A percentile compares a stretch with the other conserved stretches of the same genome.
Conservation (phyloP, 2,888 invertebrate species). For the Agriopis aurantiaria region DNA sequence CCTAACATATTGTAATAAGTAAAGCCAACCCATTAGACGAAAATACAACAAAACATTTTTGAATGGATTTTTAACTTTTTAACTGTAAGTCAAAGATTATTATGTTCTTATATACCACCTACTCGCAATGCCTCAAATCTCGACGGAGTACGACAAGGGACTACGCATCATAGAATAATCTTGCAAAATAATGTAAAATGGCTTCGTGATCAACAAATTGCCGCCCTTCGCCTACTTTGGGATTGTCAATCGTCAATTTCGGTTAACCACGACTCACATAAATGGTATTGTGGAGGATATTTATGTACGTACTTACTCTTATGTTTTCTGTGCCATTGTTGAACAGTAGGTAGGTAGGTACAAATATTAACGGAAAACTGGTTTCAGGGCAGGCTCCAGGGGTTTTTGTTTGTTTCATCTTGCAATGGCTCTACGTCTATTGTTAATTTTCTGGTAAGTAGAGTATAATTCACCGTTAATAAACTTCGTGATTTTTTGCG, state of each 20-base stretch:
- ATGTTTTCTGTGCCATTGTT: slow-evolving; percentile 12
- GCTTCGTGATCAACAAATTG: slow-evolving; percentile 47
- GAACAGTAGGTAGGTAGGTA: background rate
- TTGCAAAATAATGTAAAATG: slow-evolving; percentile 2
- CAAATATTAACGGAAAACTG: slow-evolving; percentile 21
- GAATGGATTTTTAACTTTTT: background rate
- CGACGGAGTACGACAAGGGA: no score
- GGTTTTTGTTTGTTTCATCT: slow-evolving; percentile 13
- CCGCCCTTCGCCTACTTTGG: slow-evolving; percentile 60
- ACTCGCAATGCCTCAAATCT: no score
- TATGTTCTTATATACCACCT: no score
- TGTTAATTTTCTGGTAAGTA: background rate
- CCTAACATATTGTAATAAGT: no score
- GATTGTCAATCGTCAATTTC: slow-evolving; percentile 32
- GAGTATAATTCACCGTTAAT: background rate
- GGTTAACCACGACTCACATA: slow-evolving; percentile 15
- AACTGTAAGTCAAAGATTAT: background rate
- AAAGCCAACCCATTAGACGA: no score
- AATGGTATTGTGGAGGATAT: slow-evolving; percentile 11
- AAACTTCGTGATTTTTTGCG: background rate
- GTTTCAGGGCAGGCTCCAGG: slow-evolving; percentile 21
- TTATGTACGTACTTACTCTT: background rate
- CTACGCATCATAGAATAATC: background rate
- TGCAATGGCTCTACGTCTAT: background rate
- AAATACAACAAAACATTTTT: no score